Percentiles rank a stretch among this genome's conserved stretches.
phyloP scores from a whole-genome alignment of 1,140 invertebrate species.

The Cotesia typhae region DNA sequence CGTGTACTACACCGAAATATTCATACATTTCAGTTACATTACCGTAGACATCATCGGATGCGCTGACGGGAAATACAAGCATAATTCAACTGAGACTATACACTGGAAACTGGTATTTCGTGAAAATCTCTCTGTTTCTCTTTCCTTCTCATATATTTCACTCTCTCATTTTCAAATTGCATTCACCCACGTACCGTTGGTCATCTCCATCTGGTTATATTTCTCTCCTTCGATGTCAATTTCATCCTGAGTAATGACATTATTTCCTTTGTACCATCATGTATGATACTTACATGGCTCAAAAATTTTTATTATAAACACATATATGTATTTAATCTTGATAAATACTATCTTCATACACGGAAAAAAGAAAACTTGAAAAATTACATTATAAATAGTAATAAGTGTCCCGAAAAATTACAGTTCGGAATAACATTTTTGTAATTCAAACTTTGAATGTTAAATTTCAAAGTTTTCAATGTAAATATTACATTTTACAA shows the following conservation, averaged over 20 bases:
- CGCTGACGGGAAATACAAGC: slow-evolving; percentile 64
- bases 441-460: no score
- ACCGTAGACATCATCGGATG: slow-evolving; percentile 63
- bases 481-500: no score
- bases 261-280: slow-evolving; percentile 33
- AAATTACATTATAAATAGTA: no score
- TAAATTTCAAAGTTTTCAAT: no score
- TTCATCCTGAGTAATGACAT: slow-evolving; percentile 34
- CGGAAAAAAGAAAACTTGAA: no score
- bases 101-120: slow-evolving; percentile 52
- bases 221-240: slow-evolving; percentile 23
- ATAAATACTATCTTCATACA: no score
- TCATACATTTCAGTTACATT: slow-evolving; percentile 65
- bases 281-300: background rate
- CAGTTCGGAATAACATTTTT: no score
- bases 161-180: slow-evolving; percentile 10
- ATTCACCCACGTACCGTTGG: slow-evolving; percentile 18
- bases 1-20: slow-evolving; percentile 48
- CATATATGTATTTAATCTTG: no score
- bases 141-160: slow-evolving; percentile 24
- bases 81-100: slow-evolving; percentile 59
- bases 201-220: slow-evolving; percentile 35
- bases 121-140: slow-evolving; percentile 46
- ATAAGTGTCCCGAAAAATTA: no score
- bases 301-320: background rate